These are phyloP conservation scores for Campoplex nolae DNA, from an alignment of 2,888 invertebrate genomes.

Conservation along the genomic window DNA sequence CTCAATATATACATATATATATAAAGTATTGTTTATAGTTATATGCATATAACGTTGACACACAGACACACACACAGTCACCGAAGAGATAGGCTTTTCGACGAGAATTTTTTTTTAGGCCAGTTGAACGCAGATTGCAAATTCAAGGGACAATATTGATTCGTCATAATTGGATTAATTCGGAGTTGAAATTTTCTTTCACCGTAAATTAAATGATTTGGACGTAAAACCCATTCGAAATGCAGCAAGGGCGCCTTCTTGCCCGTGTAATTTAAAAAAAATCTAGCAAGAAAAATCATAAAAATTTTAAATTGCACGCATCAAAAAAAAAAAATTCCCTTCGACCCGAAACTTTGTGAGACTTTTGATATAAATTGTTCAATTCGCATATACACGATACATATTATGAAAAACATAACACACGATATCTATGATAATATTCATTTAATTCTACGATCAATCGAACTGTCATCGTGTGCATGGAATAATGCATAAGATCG, in stretches of 20 bases:
- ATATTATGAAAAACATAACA: slow-evolving; percentile 46
- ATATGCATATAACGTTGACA: neutral
- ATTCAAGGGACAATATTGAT: neutral
- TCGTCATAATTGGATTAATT: neutral
- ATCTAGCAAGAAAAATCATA: no score
- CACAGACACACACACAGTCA: neutral
- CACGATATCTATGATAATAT: slow-evolving; percentile 50
- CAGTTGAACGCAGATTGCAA: neutral
- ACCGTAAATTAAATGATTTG: neutral
- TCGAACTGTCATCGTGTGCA: slow-evolving; percentile 76
- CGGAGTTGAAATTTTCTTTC: neutral
- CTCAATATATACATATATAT: neutral
- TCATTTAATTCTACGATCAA: slow-evolving; percentile 66
- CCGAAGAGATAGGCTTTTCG: neutral
- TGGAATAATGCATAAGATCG: slow-evolving; percentile 78
- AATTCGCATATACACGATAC: slow-evolving; percentile 45
- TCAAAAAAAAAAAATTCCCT: neutral
- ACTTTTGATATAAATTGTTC: slow-evolving; percentile 18
- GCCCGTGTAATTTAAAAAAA: neutral
- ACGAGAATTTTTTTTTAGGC: neutral
- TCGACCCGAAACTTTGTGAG: neutral
- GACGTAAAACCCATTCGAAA: neutral
- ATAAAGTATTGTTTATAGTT: neutral
- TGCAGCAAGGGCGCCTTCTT: no score
- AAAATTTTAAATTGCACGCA: no score